Percentiles rank a stretch among this genome's conserved stretches.
Conservation (phyloP, 1,140 invertebrate species). For the Diorhabda carinulata region DNA sequence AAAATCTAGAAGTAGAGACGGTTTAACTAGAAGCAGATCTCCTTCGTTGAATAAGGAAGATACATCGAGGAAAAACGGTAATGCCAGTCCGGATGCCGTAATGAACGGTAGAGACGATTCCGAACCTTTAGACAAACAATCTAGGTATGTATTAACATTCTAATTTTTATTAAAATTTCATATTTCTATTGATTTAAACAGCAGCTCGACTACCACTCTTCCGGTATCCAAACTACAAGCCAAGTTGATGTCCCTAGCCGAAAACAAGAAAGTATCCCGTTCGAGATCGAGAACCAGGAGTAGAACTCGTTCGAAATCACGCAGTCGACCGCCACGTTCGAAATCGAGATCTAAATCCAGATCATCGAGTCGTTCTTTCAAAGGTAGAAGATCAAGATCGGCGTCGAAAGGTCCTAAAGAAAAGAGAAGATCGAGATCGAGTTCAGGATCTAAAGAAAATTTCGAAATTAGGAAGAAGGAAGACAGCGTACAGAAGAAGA, state of each 20-base stretch:
- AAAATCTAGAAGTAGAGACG: constrained; percentile 24
- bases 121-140: constrained; percentile 13
- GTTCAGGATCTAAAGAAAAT: constrained; percentile 53
- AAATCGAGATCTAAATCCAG: constrained; percentile 47
- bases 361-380: constrained; percentile 38
- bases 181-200: constrained; percentile 23
- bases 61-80: constrained; percentile 38
- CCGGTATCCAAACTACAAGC: constrained; percentile 58
- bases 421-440: constrained; percentile 43
- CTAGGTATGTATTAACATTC: not conserved
- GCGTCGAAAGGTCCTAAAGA: constrained; percentile 33
- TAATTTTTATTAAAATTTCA: not conserved
- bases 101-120: constrained; percentile 33
- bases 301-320: constrained; percentile 35
- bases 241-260: constrained; percentile 58
- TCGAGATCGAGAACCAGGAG: constrained; percentile 42
- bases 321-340: constrained; percentile 39
- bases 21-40: constrained; percentile 18
- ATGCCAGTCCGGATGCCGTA: constrained; percentile 35
- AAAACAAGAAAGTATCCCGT: constrained; percentile 47
- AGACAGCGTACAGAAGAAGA: constrained; percentile 73
- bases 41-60: constrained; percentile 25
- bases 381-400: constrained; percentile 32
- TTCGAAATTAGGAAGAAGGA: constrained; percentile 74
- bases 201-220: constrained; percentile 47